Evolutionary conservation across 2,888 invertebrate species (phyloP), one percentile per base, ranked within the genome.

Genomic region (Caenorhabditis sinica): DNA sequence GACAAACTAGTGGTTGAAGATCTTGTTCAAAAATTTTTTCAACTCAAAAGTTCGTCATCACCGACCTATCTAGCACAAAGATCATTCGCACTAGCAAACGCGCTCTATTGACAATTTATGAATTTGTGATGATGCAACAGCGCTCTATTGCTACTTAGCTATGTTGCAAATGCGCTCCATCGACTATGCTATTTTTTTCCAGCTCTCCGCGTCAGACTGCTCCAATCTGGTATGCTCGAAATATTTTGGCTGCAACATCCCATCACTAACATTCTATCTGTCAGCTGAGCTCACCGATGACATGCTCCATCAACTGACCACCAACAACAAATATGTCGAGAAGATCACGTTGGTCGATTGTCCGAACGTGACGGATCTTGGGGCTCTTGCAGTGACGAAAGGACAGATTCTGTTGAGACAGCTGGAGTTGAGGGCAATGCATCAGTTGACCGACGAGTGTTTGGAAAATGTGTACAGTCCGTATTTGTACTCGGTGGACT

Each of bases 301-400:
- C 0, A 82, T 90, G 36, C 85, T 92, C 72, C 51, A 72, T 30
- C 76, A 86, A 30, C 82, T 91, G 49, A 86, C 87, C 25, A 83
- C 75, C 60, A 87, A 88, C 73, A 90, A 89, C 74, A 90, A 89
- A 63, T 75, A 81, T 15, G 86, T 92, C 17, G 82, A 88, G 53
- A 88, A 88, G 61, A 90, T 92, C 72, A 85, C 89, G 11, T 83
- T 92, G 60, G 89, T 93, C 56, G 91, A 92, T 61, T 92, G 92
- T 76, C 82, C 88, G 20, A 87, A 89, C 25, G 89, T 92, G 56
- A 90, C 89, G 2, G 91, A 92, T 73, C 51, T 68, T 85, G 92
- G 92, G 6, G 87, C 91, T 4, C 87, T 86, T 33, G 77, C 79
- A 9, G 85, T 91, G 13, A 92, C 92, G 1, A 75, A 60, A 9